Evolutionary conservation across 2,113 vertebrate species (phyloP).

Genomic region (Drymodes brunneopygia): DNA sequence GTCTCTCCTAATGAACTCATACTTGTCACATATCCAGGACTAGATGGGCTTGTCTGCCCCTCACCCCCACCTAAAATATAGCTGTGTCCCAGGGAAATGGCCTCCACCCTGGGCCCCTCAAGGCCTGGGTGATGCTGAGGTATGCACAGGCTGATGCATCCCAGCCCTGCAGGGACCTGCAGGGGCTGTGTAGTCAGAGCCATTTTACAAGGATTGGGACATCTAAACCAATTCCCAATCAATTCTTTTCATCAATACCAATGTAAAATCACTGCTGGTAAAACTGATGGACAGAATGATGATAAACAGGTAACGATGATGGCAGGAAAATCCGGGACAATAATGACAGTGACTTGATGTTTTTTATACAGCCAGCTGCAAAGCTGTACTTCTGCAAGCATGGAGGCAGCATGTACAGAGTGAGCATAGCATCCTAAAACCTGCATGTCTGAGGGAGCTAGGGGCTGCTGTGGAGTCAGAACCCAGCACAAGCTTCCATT

Average conservation of each 20-base stretch:
- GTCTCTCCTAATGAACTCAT: constrained; percentile 19
- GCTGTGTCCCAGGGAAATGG: not conserved
- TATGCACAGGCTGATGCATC: accelerated
- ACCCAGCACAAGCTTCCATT: not conserved
- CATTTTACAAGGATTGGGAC: not conserved
- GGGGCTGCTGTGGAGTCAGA: not conserved
- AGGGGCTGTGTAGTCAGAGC: not conserved
- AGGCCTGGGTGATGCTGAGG: not conserved
- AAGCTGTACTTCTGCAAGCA: not conserved
- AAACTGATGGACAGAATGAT: not conserved
- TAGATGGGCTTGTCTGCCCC: not conserved
- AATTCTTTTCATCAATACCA: not conserved
- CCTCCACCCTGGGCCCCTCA: not conserved
- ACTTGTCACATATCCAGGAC: constrained; percentile 7
- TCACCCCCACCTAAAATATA: not conserved
- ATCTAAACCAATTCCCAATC: not conserved
- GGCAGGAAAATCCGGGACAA: not conserved
- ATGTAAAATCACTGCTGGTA: not conserved
- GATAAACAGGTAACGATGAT: not conserved
- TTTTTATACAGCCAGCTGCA: not conserved
- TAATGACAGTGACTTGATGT: not conserved
- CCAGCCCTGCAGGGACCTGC: accelerated
- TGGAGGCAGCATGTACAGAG: accelerated
- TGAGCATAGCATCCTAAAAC: not conserved
- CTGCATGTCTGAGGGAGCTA: not conserved